Base-by-base conservation (phyloP, 2,797 vertebrate genomes). In the Phataginus tricuspis region DNA sequence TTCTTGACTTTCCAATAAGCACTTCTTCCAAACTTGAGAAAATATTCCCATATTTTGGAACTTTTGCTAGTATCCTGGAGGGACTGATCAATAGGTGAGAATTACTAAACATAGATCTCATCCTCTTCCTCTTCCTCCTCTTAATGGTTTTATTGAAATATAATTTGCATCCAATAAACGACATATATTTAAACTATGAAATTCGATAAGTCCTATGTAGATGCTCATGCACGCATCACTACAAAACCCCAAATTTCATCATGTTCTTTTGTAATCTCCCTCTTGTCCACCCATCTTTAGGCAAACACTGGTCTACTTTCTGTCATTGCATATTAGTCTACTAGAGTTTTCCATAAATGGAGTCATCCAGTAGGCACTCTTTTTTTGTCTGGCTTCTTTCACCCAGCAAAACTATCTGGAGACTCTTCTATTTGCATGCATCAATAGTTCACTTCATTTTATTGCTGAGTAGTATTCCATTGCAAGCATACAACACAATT, bases 11-110 rank as follows among this genome's bases (percentile, higher is more conserved):
- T 88, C 84, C 61, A 79, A 16, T 63, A 92, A 4, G 45, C 6
- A 94, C 49, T 95, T 88, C 45, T 45, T 57, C 45, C 34, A 79
- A 79, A 85, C 74, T 71, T 31, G 45, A 96, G 68, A 71, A 83
- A 49, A 42, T 49, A 72, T 39, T 94, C 49, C 19, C 7, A 18
- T 66, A 45, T 39, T 45, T 90, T 57, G 57, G n/a, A 63, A 49
- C 4, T 95, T 91, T 79, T 39, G 14, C 69, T 78, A 63, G 21
- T 57, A 34, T 63, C 51, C 42, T 45, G 19, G 63, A 59, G 1
- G 19, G 13, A 53, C 2, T 37, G 10, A 10, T 37, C n/a, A 74
- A 66, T 3, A 77, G 37, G 8, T 19, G 69, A 92, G 53, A 83
- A 66, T 71, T 15, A 29, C 23, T 77, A 68, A 72, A n/a, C 12